Conservation (phyloP, 2,113 vertebrate genomes). For the Festucalex cinctus region DNA sequence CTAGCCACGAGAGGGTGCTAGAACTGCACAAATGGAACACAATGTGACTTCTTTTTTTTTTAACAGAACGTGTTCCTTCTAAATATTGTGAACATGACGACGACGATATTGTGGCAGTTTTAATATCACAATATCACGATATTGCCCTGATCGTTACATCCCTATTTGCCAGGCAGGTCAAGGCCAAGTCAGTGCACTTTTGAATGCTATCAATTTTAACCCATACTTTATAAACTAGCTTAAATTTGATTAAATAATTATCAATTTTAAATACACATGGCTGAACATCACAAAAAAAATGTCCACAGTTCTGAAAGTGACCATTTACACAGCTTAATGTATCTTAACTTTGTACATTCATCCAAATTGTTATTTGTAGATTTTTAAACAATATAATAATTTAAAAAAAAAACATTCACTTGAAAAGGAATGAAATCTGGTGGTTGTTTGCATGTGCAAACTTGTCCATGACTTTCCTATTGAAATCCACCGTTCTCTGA, state of each 20-base stretch:
- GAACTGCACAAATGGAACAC: too few relatives aligned
- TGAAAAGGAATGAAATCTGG: constrained; percentile 4
- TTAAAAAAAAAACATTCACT: background rate
- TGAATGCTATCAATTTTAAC: background rate
- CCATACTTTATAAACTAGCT: background rate
- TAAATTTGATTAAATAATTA: background rate
- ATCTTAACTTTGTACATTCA: background rate
- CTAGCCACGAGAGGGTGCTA: too few relatives aligned
- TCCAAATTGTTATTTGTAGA: background rate
- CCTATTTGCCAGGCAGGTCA: too few relatives aligned
- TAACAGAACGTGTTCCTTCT: too few relatives aligned
- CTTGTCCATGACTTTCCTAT: constrained; percentile 9
- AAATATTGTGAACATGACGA: too few relatives aligned
- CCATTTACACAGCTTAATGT: background rate
- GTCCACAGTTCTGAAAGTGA: background rate
- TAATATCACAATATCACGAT: too few relatives aligned
- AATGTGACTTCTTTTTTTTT: too few relatives aligned
- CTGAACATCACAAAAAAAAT: background rate
- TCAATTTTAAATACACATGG: background rate
- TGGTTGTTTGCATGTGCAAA: constrained; percentile 1
- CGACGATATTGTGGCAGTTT: too few relatives aligned
- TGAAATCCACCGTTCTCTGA: constrained; percentile 1
- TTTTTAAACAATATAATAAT: background rate
- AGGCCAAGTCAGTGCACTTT: background rate
- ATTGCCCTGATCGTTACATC: too few relatives aligned